Base-by-base conservation (phyloP, 2,888 invertebrate genomes). In the Drosophila atripex region DNA sequence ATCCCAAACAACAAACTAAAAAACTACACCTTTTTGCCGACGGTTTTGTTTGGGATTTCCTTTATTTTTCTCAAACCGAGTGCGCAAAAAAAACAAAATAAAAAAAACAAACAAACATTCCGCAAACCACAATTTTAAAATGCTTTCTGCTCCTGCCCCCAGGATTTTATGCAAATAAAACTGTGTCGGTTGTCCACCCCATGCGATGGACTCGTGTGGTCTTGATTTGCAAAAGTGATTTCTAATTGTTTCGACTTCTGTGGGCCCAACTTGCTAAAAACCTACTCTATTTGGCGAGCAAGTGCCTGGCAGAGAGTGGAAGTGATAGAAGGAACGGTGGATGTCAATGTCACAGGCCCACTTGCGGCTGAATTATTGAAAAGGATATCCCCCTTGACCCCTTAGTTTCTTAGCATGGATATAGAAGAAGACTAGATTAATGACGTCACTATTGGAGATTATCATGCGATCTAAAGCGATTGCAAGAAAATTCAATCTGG, bases 391-490 rank as follows among this genome's bases (percentile, higher is more conserved):
- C 28, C 46, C 61, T 28, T 8, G 32, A n/a, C 35, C 39, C 51
- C 50, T 49, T 53, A 16, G 53, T 53, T 61, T 55, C 28, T 63
- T 64, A 28, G 52, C 59, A 59, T 56, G 71, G 63, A 71, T 77
- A 56, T 61, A 30, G n/a, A 32, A 30, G 32, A 53, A 59, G 66
- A 52, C 45, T 69, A 73, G 75, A 69, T 87, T 79, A 78, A 91
- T 91, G 91, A 87, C 88, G 84, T 86, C 89, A 69, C 57, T 90
- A 18, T 74, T 90, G 66, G 89, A 90, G 63, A 76, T 89, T 86
- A 91, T 90, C 84, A 91, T 91, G 91, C 91, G 91, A 88, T 91
- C 90, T 71, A 91, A 91, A 80, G 89, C 90, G 88, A 80, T 90
- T 82, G 91, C 91, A n/a, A 89, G 91, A 76, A 91, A 89, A 79